Percentiles rank a stretch among this genome's conserved stretches.
These are phyloP conservation scores for Sebastes steindachneri DNA, from an alignment of 2,797 vertebrate species.

Conservation along the genomic window DNA sequence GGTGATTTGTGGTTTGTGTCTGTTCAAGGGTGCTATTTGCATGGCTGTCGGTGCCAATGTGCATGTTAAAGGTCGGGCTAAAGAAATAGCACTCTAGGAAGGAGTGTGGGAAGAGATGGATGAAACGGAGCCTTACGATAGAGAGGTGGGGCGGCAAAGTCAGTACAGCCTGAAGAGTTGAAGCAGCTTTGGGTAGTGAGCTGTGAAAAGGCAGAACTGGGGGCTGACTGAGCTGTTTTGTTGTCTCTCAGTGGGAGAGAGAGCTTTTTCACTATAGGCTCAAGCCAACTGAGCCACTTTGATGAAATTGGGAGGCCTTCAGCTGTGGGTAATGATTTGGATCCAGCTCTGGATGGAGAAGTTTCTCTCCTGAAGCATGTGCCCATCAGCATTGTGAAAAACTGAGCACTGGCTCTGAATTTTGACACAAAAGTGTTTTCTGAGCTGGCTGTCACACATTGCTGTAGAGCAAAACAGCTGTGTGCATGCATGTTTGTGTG, in stretches of 20 bases:
- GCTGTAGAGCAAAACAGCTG: background rate
- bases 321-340: conserved; percentile 59
- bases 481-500: background rate
- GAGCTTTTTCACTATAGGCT: conserved; percentile 22
- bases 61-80: background rate
- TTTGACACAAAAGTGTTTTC: conserved; percentile 19
- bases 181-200: conserved; percentile 4
- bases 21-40: background rate
- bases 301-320: conserved; percentile 45
- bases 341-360: conserved; percentile 53
- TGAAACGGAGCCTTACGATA: background rate
- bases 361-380: conserved; percentile 22
- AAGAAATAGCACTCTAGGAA: background rate
- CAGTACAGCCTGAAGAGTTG: conserved; percentile 8
- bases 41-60: background rate
- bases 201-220: conserved; percentile 41
- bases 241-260: conserved; percentile 33
- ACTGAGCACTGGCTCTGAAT: conserved; percentile 27
- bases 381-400: conserved; percentile 20
- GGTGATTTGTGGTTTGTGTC: background rate
- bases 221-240: conserved; percentile 30
- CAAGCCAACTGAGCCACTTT: conserved; percentile 43
- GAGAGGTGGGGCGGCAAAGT: background rate
- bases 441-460: conserved; percentile 10
- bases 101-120: background rate